Base-by-base conservation (phyloP, 2,888 invertebrate species). In the Eristalinus sepulchralis region DNA sequence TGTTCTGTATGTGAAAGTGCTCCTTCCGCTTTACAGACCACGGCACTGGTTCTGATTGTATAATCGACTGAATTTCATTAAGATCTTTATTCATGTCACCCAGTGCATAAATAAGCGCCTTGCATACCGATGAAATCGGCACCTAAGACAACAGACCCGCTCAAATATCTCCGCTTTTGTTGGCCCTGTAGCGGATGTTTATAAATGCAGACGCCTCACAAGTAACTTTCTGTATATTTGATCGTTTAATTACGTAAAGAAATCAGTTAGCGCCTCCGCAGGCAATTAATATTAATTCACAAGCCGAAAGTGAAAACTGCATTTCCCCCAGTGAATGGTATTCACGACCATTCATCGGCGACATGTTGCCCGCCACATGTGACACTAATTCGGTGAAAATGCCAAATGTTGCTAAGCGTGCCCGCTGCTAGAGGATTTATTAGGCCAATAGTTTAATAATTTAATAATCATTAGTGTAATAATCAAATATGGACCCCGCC, bases 221-320 rank as follows among this genome's bases (percentile, higher is more conserved):
- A 13, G 5, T 10, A 24, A 24, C 57, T 57, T 57, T 47, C 47
- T 47, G 24, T 57, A 27, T 57, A 57, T 24, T 22, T 24, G 57
- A 22, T 57, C 24, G 17, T 8, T 17, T 47, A 47, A 47, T 27
- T 57, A 57, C 57, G 24, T 57, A 27, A 57, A 57, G 24, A 57
- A 57, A 24, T 57, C 57, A 47, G 57, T 57, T 24, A 57, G 24
- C 57, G 57, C 22, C 57, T 53, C 53, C 8, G 24, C 11, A 31
- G 59, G 60, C 60, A 60, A 67, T 76, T 17, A 27, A 59, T 53
- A 36, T 63, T 60, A 60, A 70, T 70, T 59, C 22, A 60, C 36
- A 62, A 20, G 36, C 36, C 62, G 77, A 78, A 78, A 79, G 78
- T 79, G 71, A 79, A 79, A 71, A 77, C 36, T 55, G n/a, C 13